Evolutionary conservation across 1,140 invertebrate species (phyloP), one percentile per base, ranked within the genome.

Genomic region (Lordiphosa mommai): DNA sequence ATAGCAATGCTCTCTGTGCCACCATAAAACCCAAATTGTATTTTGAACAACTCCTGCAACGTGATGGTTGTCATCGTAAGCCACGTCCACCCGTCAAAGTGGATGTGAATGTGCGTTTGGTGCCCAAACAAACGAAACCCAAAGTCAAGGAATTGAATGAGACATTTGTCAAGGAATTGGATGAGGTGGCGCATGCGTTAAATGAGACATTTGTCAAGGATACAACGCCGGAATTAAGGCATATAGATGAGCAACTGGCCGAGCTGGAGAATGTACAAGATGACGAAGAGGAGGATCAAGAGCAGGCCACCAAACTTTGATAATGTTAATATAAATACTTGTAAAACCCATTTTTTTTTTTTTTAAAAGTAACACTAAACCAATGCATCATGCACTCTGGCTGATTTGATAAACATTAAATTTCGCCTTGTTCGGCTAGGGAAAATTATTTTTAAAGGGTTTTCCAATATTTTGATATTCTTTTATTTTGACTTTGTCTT

Each of bases 61-160:
- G 76, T 7, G 76, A 85, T 47, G 48, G 67, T 16, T 84, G 79
- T 56, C 63, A 72, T 32, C 84, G 65, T 38, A 69, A 84, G 52
- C 59, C 77, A 10, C 65, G 73, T 0, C 65, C 79, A 1, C 87
- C 87, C 57, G 92, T 95, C 84, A 95, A 94, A 91, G 92, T 95
- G 86, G 94, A 95, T 90, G 92, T 95, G 73, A 94, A 93, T 90
- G 93, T 95, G 68, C 94, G 94, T 89, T 89, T 95, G 84, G 92
- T 93, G 87, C 93, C 82, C 43, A 88, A 88, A 44, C 68, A 94
- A 59, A 88, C 82, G 27, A 89, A 60, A 73, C 88, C 71, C 4
- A 60, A 52, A 52, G 55, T 46, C 38, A 40, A 14, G 4, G 49
- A 13, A 4, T 38, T 82, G 0, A 77, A 84, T 13, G 67, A 82